These are phyloP conservation scores for Panthera leo DNA, from an alignment of 2,113 vertebrate genomes.

Conservation along the genomic window DNA sequence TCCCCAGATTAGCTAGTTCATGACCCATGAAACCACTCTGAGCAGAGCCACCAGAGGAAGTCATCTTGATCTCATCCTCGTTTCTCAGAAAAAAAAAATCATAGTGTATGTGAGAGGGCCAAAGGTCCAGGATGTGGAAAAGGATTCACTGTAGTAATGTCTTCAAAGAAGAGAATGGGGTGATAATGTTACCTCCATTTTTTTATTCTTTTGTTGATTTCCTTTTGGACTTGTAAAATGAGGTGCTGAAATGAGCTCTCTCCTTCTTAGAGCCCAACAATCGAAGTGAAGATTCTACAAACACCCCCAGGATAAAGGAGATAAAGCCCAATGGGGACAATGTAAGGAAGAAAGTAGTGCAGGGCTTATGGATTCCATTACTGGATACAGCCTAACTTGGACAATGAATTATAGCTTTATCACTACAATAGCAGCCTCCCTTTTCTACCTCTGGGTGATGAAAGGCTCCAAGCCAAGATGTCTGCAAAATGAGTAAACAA, in stretches of 20 bases:
- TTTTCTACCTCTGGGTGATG: not conserved
- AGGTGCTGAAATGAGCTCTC: constrained; percentile 32
- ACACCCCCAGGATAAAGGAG: constrained; percentile 22
- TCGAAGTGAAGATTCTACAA: constrained; percentile 47
- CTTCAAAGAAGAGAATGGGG: constrained; percentile 53
- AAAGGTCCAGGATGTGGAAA: constrained; percentile 60
- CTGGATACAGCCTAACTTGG: not conserved
- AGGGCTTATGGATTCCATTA: not conserved
- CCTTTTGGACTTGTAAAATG: constrained; percentile 46
- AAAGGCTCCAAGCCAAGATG: not conserved
- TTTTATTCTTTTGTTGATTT: constrained; percentile 65
- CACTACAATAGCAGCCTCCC: not conserved
- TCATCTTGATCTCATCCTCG: constrained; percentile 63
- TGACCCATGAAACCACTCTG: constrained; percentile 74
- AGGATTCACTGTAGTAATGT: not conserved
- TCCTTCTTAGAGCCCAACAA: constrained; percentile 48
- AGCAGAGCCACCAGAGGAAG: not conserved
- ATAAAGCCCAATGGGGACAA: not conserved
- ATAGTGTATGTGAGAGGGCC: constrained; percentile 2
- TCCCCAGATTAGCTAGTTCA: constrained; percentile 72
- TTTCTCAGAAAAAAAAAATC: constrained; percentile 51
- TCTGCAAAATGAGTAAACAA: not conserved
- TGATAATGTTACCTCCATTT: not conserved
- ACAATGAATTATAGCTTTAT: not conserved
- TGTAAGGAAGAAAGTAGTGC: not conserved